Evolutionary conservation across 2,113 vertebrate species (phyloP).

Genomic region (human (Homo sapiens)): GRCh38 chrX:42929001-42929500

Average conservation of each 20-base stretch:
- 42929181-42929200: not conserved
- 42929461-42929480: conserved; percentile 33
- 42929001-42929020: not conserved
- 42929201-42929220: not conserved
- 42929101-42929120: not conserved
- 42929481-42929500: conserved; percentile 42
- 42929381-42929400: not conserved
- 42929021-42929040: not conserved
- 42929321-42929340: not conserved
- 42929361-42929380: not conserved
- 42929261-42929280: not conserved
- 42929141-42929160: not conserved
- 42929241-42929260: conserved; percentile 37
- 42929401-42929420: not conserved
- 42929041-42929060: not conserved
- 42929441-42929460: conserved; percentile 27
- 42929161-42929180: not conserved
- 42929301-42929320: conserved; percentile 5
- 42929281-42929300: not conserved
- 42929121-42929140: not conserved
- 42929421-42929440: conserved; percentile 24
- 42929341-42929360: not conserved
- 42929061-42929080: not conserved
- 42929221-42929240: not conserved
- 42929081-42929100: conserved; percentile 23